Conservation (phyloP, 2,888 invertebrate genomes). For the Argyra leucocephala region DNA sequence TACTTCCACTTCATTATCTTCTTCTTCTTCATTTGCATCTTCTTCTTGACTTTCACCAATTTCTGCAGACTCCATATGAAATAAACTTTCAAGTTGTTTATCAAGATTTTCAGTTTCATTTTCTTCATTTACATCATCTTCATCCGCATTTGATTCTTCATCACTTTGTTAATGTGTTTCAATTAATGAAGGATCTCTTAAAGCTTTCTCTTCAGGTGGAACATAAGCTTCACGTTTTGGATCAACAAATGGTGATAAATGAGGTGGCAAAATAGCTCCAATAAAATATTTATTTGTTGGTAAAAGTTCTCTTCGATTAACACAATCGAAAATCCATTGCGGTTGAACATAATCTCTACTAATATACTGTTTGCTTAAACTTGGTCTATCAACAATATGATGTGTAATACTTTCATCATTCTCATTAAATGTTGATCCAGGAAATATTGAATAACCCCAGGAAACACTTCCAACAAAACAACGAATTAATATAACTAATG, state of each 20-base stretch:
- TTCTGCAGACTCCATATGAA: conserved; percentile 47
- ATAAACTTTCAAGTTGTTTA: conserved; percentile 37
- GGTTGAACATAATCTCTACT: conserved; percentile 94
- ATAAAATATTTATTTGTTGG: conserved; percentile 90
- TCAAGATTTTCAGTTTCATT: conserved; percentile 32
- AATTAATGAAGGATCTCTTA: conserved; percentile 56
- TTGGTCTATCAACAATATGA: conserved; percentile 90
- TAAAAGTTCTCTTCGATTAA: conserved; percentile 75
- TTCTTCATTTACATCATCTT: conserved; percentile 29
- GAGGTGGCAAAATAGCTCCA: conserved; percentile 83
- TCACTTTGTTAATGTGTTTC: conserved; percentile 45
- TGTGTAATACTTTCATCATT: conserved; percentile 88
- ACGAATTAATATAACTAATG: conserved; percentile 81
- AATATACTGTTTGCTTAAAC: conserved; percentile 69
- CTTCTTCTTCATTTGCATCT: conserved; percentile 23
- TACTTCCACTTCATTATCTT: conserved; percentile 39
- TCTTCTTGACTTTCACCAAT: conserved; percentile 48
- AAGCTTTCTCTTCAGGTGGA: conserved; percentile 78
- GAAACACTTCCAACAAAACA: conserved; percentile 93
- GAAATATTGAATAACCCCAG: conserved; percentile 80
- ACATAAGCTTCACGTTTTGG: conserved; percentile 72
- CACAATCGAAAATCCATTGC: conserved; percentile 95
- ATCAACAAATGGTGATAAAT: conserved; percentile 86
- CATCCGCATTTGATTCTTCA: too few species aligned
- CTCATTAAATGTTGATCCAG: conserved; percentile 82